Base-by-base conservation (phyloP, 2,888 invertebrate genomes). In the Tachina grossa region DNA sequence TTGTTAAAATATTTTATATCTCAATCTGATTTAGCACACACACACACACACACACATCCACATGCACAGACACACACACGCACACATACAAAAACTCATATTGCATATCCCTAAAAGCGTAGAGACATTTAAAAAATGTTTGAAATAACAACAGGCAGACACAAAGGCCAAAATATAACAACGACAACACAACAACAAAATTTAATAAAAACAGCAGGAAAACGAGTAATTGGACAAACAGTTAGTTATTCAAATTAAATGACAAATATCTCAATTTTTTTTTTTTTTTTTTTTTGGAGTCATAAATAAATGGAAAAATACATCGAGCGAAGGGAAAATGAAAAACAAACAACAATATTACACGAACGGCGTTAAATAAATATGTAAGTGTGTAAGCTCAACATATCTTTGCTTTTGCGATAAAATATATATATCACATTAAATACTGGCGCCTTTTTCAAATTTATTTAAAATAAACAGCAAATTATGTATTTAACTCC, bases 1-100 rank as follows among this genome's bases (percentile, higher is more conserved):
- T 91, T 91, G 91, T 91, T 90, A 90, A 90, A 79, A 90, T 90
- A 90, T 90, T 90, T 89, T 69, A 68, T 78, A 53, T 79, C 74
- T 82, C 31, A 66, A 85, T 85, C 82, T 72, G 78, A 85, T 85
- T 85, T 72, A 51, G 79, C 45, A 14, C 68, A 68, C 66, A 53
- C 11, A 68, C 31, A 66, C 31, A 31, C 31, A 31, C 4, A 31
- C 2, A 43, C 39, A 6, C 9, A 66, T 10, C n/a, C 68, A 68
- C 66, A 53, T 9, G 61, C 31, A 66, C 31, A 31, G 6, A 31
- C 4, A 31, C 2, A 43, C 39, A 41, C 31, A 53, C 3, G 55
- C 13, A 53, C 10, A 43, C 11, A 75, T 9, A 61, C 19, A n/a
- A 22, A 63, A 63, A 65, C 47, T 55, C 39, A 71, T 51, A 72